Percentiles rank a stretch among this genome's conserved stretches.
Conservation (phyloP, 2,888 invertebrate genomes). For the Nomada goodeniana region DNA sequence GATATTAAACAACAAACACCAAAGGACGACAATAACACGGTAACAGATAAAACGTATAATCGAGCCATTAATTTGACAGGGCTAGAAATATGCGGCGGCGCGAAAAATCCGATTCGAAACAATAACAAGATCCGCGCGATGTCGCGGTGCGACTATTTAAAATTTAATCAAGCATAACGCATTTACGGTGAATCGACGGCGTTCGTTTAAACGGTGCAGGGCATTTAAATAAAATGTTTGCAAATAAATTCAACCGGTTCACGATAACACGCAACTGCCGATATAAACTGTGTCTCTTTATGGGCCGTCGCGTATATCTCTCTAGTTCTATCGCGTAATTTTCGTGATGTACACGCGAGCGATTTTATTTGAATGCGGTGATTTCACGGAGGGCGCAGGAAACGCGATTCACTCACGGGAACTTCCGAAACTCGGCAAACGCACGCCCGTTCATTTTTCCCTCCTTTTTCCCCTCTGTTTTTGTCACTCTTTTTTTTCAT, state of each 20-base stretch:
- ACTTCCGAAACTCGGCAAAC: constrained; percentile 14
- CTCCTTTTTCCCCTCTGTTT: neutral
- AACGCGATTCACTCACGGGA: constrained; percentile 21
- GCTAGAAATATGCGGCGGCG: too few relatives aligned
- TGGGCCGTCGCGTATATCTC: constrained; percentile 17
- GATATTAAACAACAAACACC: too few relatives aligned
- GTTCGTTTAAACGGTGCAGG: neutral
- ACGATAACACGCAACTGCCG: constrained; percentile 7
- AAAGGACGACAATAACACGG: neutral
- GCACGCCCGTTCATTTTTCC: neutral
- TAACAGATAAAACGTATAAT: neutral
- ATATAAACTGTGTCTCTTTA: constrained; percentile 34
- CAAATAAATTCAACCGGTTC: constrained; percentile 1
- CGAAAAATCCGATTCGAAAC: neutral
- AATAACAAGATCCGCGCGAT: neutral
- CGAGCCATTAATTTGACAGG: too few relatives aligned
- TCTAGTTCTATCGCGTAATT: constrained; percentile 48
- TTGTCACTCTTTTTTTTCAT: neutral
- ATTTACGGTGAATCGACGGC: neutral
- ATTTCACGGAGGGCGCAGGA: constrained; percentile 43
- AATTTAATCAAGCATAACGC: constrained; percentile 12
- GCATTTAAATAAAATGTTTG: constrained; percentile 22
- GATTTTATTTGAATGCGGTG: constrained; percentile 55
- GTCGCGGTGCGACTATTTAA: neutral
- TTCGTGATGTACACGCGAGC: constrained; percentile 47